These are phyloP conservation scores for Parnassius orleans DNA, from an alignment of 2,888 invertebrate species.

Conservation along the genomic window DNA sequence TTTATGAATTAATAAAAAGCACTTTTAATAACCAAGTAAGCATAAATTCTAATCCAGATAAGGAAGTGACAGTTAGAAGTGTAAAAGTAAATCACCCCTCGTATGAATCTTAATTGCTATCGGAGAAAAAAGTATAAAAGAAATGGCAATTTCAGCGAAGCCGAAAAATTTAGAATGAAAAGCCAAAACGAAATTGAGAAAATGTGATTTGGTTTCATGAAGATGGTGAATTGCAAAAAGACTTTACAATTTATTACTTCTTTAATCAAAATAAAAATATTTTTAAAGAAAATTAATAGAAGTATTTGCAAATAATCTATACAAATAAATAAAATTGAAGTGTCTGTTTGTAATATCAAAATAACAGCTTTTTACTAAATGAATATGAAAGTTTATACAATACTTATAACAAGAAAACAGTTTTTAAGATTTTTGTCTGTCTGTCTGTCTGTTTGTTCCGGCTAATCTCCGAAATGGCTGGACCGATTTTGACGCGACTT, in stretches of 20 bases:
- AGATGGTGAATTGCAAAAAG: not conserved
- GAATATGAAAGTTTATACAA: too few relatives aligned
- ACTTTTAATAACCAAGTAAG: not conserved
- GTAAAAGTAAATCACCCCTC: conserved; percentile 6
- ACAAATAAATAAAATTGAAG: too few relatives aligned
- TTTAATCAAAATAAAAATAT: not conserved
- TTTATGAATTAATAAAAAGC: too few relatives aligned
- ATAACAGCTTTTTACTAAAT: too few relatives aligned
- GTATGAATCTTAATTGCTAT: conserved; percentile 5
- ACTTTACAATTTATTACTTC: not conserved
- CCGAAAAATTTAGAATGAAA: not conserved
- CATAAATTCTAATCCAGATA: not conserved
- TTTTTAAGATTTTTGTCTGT: too few relatives aligned
- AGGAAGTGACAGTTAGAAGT: not conserved
- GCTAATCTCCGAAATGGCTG: too few relatives aligned
- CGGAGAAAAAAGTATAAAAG: conserved; percentile 1
- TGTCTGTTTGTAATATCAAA: too few relatives aligned
- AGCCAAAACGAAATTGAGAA: not conserved
- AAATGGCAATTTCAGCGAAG: not conserved
- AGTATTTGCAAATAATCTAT: too few relatives aligned
- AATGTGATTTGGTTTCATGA: not conserved
- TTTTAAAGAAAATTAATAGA: too few relatives aligned
- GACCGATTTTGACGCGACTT: too few relatives aligned
- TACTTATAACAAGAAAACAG: too few relatives aligned
- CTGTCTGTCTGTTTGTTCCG: too few relatives aligned